These are phyloP conservation scores for Momotus momota DNA, from an alignment of 2,797 vertebrate species.

Conservation along the genomic window DNA sequence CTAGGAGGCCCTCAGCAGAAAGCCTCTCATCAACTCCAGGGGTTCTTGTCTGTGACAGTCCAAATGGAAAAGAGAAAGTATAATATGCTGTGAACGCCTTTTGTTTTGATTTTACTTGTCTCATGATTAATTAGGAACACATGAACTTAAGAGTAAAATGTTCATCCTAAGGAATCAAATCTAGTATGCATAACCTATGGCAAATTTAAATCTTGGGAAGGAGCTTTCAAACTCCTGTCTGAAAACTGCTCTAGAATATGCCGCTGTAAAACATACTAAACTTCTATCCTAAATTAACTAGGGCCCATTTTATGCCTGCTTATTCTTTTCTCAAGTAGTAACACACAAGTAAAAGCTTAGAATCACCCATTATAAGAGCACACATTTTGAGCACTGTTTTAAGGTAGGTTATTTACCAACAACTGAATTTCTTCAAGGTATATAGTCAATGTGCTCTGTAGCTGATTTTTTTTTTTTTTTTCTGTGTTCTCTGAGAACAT, in stretches of 20 bases:
- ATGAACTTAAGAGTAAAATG: background rate
- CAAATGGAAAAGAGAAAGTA: constrained; percentile 21
- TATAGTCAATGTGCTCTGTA: background rate
- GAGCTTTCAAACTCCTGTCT: background rate
- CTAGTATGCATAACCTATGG: background rate
- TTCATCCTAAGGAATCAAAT: background rate
- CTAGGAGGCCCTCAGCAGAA: constrained; percentile 47
- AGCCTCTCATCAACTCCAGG: constrained; percentile 23
- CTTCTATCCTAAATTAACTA: background rate
- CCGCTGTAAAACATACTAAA: background rate
- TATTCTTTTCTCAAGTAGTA: background rate
- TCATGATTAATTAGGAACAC: constrained; percentile 13
- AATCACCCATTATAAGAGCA: background rate
- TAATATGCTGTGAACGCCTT: background rate
- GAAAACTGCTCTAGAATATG: background rate
- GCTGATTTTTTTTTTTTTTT: background rate
- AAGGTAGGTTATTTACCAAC: background rate
- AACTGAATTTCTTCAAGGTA: background rate
- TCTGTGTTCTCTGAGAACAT: background rate
- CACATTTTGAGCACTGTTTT: background rate
- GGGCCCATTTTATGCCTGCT: background rate
- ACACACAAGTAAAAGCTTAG: background rate
- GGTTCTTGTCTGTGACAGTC: constrained; percentile 6
- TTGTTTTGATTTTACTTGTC: constrained; percentile 41
- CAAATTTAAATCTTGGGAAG: background rate